Evolutionary conservation across 2,888 invertebrate genomes (phyloP).

Genomic region (Nymphalis urticae): DNA sequence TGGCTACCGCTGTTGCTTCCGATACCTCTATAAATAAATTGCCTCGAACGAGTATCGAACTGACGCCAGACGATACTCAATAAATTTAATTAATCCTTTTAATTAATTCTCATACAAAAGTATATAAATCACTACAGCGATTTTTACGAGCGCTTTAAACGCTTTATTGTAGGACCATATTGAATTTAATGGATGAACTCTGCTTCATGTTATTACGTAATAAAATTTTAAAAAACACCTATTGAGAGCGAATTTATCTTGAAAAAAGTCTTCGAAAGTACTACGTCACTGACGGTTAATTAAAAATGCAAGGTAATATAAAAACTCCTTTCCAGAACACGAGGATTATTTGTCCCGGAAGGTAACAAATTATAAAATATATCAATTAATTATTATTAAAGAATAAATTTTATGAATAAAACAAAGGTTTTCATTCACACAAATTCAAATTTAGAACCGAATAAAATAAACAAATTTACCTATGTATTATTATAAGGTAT

Average conservation of each 20-base stretch:
- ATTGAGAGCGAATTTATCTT: not conserved
- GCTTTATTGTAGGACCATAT: conserved; percentile 36
- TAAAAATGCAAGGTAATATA: too few species aligned
- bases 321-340: too few species aligned
- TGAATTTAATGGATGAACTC: conserved; percentile 34
- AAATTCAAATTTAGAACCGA: too few species aligned
- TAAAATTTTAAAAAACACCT: conserved; percentile 24
- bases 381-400: too few species aligned
- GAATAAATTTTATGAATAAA: too few species aligned
- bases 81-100: conserved; percentile 32
- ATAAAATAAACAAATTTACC: too few species aligned
- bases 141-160: conserved; percentile 37
- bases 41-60: conserved; percentile 25
- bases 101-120: conserved; percentile 34
- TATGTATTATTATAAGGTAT: too few species aligned
- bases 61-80: conserved; percentile 28
- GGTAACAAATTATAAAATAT: too few species aligned
- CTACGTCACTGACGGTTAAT: too few species aligned
- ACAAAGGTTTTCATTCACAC: too few species aligned
- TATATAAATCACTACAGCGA: conserved; percentile 34
- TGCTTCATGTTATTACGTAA: conserved; percentile 20
- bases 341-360: too few species aligned
- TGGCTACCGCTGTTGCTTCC: conserved; percentile 1
- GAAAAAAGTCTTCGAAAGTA: too few species aligned
- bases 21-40: conserved; percentile 16